These are phyloP conservation scores for Cosmopolites sordidus DNA, from an alignment of 2,888 invertebrate genomes.

Conservation along the genomic window DNA sequence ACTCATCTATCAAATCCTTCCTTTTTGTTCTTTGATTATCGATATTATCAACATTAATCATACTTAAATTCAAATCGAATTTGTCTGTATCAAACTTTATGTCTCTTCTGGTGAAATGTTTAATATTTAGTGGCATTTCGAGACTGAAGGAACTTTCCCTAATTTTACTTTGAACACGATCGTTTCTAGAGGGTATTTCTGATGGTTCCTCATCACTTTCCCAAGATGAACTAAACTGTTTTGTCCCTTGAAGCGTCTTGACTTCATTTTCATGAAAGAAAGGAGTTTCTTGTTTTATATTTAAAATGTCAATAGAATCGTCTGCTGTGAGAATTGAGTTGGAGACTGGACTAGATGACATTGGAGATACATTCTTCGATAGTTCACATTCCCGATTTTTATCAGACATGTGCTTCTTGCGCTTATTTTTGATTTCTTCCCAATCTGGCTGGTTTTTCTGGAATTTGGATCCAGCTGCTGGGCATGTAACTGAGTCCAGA, in stretches of 20 bases:
- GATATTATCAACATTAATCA: constrained; percentile 25
- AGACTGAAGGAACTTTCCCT: constrained; percentile 13
- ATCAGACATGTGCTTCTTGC: constrained; percentile 15
- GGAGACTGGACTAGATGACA: too few species aligned
- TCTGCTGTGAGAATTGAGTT: not conserved
- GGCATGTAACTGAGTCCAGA: too few species aligned
- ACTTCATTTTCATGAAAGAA: constrained; percentile 35
- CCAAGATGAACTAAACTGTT: constrained; percentile 35
- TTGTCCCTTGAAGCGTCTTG: constrained; percentile 23
- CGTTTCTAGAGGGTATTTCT: not conserved
- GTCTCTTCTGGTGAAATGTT: constrained; percentile 31
- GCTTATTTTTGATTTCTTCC: constrained; percentile 19
- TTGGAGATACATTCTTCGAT: constrained; percentile 1
- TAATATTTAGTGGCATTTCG: constrained; percentile 38
- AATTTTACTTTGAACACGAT: not conserved
- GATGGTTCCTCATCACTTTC: constrained; percentile 38
- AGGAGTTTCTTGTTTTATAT: constrained; percentile 30
- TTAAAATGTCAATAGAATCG: not conserved
- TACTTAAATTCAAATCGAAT: constrained; percentile 20
- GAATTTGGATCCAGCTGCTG: too few species aligned
- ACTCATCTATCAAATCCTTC: constrained; percentile 1
- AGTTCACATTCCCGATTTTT: not conserved
- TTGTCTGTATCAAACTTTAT: constrained; percentile 22
- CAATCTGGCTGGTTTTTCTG: constrained; percentile 14
- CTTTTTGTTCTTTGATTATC: constrained; percentile 13